phyloP scores from a whole-genome alignment of 2,797 vertebrate species.

The Gouania willdenowi region DNA sequence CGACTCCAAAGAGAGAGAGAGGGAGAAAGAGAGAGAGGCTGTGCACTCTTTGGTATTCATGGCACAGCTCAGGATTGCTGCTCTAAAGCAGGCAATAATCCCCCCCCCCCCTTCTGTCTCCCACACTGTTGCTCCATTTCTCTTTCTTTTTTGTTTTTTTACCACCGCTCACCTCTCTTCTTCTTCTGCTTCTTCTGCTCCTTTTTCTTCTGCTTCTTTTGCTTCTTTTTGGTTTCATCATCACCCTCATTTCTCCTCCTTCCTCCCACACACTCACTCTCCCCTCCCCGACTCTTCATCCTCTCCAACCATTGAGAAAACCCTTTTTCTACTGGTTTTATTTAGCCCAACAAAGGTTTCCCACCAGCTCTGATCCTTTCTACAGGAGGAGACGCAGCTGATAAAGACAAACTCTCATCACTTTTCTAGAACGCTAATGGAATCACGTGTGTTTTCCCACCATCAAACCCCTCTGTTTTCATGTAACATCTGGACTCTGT shows the following conservation, averaged over 20 bases:
- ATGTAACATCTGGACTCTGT: too few relatives aligned
- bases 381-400: background rate
- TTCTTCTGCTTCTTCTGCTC: background rate
- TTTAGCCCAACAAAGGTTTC: too few relatives aligned
- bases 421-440: too few relatives aligned
- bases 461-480: too few relatives aligned
- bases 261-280: constrained; percentile 7
- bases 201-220: constrained; percentile 39
- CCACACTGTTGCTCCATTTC: constrained; percentile 49
- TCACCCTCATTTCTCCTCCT: background rate
- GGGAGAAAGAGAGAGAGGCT: constrained; percentile 18
- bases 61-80: constrained; percentile 56
- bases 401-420: too few relatives aligned
- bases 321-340: too few relatives aligned
- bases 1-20: constrained; percentile 17
- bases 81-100: constrained; percentile 62
- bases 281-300: constrained; percentile 9
- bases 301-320: too few relatives aligned
- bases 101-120: constrained; percentile 30
- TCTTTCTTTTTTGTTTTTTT: background rate
- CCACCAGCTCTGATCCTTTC: too few relatives aligned
- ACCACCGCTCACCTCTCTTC: background rate
- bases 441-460: too few relatives aligned
- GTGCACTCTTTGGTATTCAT: constrained; percentile 58
- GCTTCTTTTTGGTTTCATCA: constrained; percentile 44